Conservation (phyloP, 2,888 invertebrate genomes). For the Trissonchulus sp. region DNA sequence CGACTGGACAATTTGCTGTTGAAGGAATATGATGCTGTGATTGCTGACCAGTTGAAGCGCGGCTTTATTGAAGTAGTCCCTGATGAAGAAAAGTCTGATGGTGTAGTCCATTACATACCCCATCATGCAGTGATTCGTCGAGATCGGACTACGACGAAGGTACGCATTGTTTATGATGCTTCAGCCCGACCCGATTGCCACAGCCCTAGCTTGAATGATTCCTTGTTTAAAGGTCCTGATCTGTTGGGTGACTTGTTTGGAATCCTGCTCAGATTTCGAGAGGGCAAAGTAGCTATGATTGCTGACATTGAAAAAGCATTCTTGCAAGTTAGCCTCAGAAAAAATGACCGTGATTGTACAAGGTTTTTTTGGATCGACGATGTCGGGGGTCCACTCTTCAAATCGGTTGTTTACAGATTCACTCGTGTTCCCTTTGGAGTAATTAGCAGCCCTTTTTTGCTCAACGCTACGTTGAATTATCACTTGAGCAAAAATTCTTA, state of each 20-base stretch:
- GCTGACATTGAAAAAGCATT: slow-evolving; percentile 41
- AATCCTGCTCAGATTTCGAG: slow-evolving; percentile 34
- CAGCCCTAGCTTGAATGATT: slow-evolving; percentile 35
- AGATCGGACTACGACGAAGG: slow-evolving; percentile 35
- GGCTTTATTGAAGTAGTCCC: slow-evolving; percentile 29
- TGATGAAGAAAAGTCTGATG: not conserved
- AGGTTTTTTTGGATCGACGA: slow-evolving; percentile 36
- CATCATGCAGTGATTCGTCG: slow-evolving; percentile 35
- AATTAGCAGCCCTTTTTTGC: slow-evolving; percentile 34
- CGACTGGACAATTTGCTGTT: too few species aligned
- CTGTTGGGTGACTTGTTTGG: slow-evolving; percentile 32
- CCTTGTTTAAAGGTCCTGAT: slow-evolving; percentile 33
- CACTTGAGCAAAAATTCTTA: not conserved
- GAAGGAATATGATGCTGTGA: too few species aligned
- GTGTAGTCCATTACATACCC: slow-evolving; percentile 34
- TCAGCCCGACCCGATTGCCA: slow-evolving; percentile 27
- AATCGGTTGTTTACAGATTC: slow-evolving; percentile 35
- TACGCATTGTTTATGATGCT: slow-evolving; percentile 41
- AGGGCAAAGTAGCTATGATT: slow-evolving; percentile 31
- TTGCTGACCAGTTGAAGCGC: slow-evolving; percentile 26
- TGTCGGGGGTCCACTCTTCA: slow-evolving; percentile 5
- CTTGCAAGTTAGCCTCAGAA: slow-evolving; percentile 34
- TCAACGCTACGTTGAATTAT: slow-evolving; percentile 12
- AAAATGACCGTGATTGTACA: slow-evolving; percentile 31
- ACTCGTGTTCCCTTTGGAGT: slow-evolving; percentile 37